Evolutionary conservation across 2,888 invertebrate genomes (phyloP), one percentile per base, ranked within the genome.

Genomic region (Rhogogaster chlorosoma): DNA sequence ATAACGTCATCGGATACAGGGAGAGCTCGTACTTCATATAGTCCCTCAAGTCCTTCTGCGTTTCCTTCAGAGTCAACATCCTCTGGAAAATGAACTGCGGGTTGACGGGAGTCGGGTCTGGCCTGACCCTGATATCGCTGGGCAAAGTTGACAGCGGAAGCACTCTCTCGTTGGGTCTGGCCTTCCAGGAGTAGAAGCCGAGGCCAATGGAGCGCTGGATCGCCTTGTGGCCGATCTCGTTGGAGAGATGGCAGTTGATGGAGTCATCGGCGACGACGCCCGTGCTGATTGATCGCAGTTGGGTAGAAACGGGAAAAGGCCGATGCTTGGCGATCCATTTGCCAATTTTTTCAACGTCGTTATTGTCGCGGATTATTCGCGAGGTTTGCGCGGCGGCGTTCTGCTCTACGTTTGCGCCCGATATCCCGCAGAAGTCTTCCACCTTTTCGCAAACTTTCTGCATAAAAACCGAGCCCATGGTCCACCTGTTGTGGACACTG

Each of bases 21-120:
- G 87, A 83, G 22, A 87, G 84, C 38, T 88, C 88, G 80, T 84
- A 86, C n/a, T 70, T 7, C 42, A 88, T 85, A n/a, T 82, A 57
- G 77, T 83, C n/a, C 22, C 84, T n/a, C 36, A 86, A 83, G 45
- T 86, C 86, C 38, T 87, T 83, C 15, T 53, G 70, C 57, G 84
- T 77, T 83, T 86, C 83, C 57, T 83, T 85, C 29, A 29, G 36
- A 42, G 85, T 32, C 12, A 29, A 22, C 4, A 84, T 87, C 83
- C 86, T 15, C 45, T 78, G 73, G 67, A 86, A 87, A 26, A 85
- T 64, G 18, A 82, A 26, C 32, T 71, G 67, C 45, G 84, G 64
- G 32, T 64, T 78, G 45, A 84, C 49, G 22, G 85, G 78, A 10
- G 84, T 80, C 2, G 2, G 5, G 36, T 70, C 42, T n/a, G 15